Conservation (phyloP, 2,888 invertebrate genomes). For the Phortica magna region DNA sequence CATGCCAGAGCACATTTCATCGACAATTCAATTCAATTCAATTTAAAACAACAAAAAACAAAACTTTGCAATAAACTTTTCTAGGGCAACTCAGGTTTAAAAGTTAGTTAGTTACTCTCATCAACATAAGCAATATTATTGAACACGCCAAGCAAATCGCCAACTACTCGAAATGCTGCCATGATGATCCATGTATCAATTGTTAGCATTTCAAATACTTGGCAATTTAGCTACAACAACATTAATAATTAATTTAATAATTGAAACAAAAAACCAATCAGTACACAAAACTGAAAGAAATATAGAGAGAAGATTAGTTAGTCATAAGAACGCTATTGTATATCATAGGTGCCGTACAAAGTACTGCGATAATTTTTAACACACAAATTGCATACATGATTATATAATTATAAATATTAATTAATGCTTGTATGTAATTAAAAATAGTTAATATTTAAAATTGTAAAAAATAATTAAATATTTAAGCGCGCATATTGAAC, state of each 20-base stretch:
- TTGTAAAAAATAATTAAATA: slow-evolving; percentile 8
- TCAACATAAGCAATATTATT: slow-evolving; percentile 56
- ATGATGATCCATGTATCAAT: neutral
- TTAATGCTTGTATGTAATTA: neutral
- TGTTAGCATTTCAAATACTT: slow-evolving; percentile 39
- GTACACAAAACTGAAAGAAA: neutral
- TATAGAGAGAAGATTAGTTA: neutral
- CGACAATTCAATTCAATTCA: neutral
- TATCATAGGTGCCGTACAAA: slow-evolving; percentile 66
- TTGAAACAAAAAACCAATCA: neutral
- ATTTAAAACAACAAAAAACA: neutral
- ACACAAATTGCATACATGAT: slow-evolving; percentile 34
- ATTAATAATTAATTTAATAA: neutral
- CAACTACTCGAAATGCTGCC: slow-evolving; percentile 45
- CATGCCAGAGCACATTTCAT: too few relatives aligned
- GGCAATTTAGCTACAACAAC: slow-evolving; percentile 32
- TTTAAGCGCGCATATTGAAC: neutral
- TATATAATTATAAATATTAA: slow-evolving; percentile 37
- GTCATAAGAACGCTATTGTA: neutral
- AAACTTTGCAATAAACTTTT: slow-evolving; percentile 23
- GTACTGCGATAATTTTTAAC: slow-evolving; percentile 59
- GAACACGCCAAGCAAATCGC: slow-evolving; percentile 41
- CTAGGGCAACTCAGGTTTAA: slow-evolving; percentile 66
- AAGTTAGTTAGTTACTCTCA: slow-evolving; percentile 42
- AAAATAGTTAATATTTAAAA: neutral